phyloP scores from a whole-genome alignment of 2,888 invertebrate genomes.

The Exephanes ischioxanthus region DNA sequence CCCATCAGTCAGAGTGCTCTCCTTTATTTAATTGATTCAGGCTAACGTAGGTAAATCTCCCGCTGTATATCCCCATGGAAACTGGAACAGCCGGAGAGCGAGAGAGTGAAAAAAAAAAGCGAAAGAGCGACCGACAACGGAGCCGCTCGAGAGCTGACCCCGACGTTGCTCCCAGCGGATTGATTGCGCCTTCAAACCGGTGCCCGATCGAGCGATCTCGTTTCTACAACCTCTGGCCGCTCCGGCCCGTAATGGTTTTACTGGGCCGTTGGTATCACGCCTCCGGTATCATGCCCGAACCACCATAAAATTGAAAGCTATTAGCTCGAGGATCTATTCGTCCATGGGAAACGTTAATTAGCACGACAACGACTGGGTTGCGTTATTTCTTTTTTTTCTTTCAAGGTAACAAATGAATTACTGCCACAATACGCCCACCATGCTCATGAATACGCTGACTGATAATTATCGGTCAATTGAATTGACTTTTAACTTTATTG shows the following conservation, averaged over 20 bases:
- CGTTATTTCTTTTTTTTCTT: neutral
- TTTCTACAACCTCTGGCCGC: neutral
- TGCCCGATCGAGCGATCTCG: conserved; percentile 12
- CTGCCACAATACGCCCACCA: no score
- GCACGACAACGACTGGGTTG: neutral
- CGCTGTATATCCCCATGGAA: conserved; percentile 39
- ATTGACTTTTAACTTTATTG: no score
- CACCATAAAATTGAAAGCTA: conserved; percentile 11
- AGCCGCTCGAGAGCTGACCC: conserved; percentile 28
- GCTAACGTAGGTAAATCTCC: conserved; percentile 42
- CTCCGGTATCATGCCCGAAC: neutral
- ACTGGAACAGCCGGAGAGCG: neutral
- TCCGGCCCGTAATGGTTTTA: neutral
- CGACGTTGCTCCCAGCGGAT: conserved; percentile 21
- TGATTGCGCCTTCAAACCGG: conserved; percentile 28
- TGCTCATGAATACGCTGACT: no score
- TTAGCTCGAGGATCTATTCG: neutral
- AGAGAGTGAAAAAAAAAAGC: conserved; percentile 20
- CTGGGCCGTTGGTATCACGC: neutral
- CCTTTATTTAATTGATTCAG: conserved; percentile 63
- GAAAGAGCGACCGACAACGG: conserved; percentile 15
- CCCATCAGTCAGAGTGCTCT: conserved; percentile 24
- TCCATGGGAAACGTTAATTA: conserved; percentile 14
- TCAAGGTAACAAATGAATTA: no score
- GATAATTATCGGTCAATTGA: no score